phyloP scores from a whole-genome alignment of 1,140 invertebrate genomes.

The Leucophenga varia region DNA sequence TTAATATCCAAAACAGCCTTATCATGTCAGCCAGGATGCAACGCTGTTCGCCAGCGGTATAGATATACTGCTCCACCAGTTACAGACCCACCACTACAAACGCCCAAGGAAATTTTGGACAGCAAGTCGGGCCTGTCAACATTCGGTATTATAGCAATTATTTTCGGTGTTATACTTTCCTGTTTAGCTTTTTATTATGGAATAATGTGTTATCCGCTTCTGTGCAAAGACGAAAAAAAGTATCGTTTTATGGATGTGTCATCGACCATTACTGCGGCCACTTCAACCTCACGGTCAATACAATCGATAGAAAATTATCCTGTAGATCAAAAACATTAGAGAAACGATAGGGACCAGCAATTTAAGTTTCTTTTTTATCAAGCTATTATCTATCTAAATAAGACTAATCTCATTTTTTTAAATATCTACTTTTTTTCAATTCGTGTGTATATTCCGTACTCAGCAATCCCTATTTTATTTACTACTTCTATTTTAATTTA shows the following conservation, averaged over 20 bases:
- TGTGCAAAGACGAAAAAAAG: slow-evolving; percentile 62
- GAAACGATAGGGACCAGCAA: too few relatives aligned
- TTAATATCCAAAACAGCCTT: too few relatives aligned
- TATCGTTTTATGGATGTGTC: slow-evolving; percentile 64
- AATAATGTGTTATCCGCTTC: slow-evolving; percentile 63
- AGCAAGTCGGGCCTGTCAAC: slow-evolving; percentile 59
- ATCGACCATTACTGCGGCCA: slow-evolving; percentile 56
- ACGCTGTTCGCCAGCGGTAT: slow-evolving; percentile 6
- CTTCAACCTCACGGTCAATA: slow-evolving; percentile 52
- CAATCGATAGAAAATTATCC: slow-evolving; percentile 54
- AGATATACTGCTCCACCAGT: slow-evolving; percentile 15
- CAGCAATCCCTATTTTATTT: too few relatives aligned
- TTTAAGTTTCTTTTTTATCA: too few relatives aligned
- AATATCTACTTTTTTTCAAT: too few relatives aligned
- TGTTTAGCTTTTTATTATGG: slow-evolving; percentile 63
- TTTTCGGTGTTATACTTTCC: slow-evolving; percentile 59
- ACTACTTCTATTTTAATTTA: too few relatives aligned
- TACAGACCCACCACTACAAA: slow-evolving; percentile 26
- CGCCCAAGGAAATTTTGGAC: slow-evolving; percentile 54
- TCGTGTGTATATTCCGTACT: too few relatives aligned
- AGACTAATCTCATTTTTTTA: too few relatives aligned
- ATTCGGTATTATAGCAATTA: slow-evolving; percentile 62
- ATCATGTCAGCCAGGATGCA: slow-evolving; percentile 25
- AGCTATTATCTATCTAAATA: too few relatives aligned
- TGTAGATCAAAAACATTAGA: slow-evolving; percentile 46